These are phyloP conservation scores for Acanthoscelides obtectus DNA, from an alignment of 2,888 invertebrate genomes.

Conservation along the genomic window DNA sequence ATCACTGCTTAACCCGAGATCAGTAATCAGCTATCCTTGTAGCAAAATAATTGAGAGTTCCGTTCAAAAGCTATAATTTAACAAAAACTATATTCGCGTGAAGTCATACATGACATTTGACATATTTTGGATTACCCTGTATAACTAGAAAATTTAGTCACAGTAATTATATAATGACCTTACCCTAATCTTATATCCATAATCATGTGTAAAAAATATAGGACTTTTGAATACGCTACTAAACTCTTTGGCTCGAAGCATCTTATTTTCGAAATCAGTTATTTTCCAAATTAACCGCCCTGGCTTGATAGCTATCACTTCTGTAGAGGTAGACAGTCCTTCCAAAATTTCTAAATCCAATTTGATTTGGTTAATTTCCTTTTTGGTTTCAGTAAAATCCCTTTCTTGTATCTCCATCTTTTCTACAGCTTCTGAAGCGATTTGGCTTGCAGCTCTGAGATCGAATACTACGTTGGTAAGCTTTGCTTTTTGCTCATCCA, in stretches of 20 bases:
- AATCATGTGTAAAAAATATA: conserved; percentile 63
- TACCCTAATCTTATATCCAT: conserved; percentile 71
- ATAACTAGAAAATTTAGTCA: too few relatives aligned
- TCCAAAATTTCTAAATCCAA: conserved; percentile 49
- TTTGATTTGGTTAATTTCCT: conserved; percentile 47
- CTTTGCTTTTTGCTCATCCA: conserved; percentile 48
- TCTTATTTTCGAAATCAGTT: conserved; percentile 58
- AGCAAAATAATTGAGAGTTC: too few relatives aligned
- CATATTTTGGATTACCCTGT: too few relatives aligned
- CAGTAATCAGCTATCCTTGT: too few relatives aligned
- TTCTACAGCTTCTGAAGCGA: conserved; percentile 51
- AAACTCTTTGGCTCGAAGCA: conserved; percentile 63
- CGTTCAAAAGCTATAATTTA: too few relatives aligned
- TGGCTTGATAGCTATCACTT: conserved; percentile 11
- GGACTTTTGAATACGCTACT: conserved; percentile 62
- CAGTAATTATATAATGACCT: too few relatives aligned
- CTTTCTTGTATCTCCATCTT: conserved; percentile 50
- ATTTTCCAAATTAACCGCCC: conserved; percentile 60
- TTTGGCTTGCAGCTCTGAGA: conserved; percentile 49
- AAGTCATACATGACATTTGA: too few relatives aligned
- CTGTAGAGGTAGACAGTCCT: conserved; percentile 26
- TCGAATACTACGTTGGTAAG: conserved; percentile 50
- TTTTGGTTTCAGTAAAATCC: conserved; percentile 43
- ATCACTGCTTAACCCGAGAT: too few relatives aligned
- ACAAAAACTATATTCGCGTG: too few relatives aligned